These are phyloP conservation scores for Brienomyrus brachyistius DNA, from an alignment of 2,113 vertebrate genomes.

Conservation along the genomic window DNA sequence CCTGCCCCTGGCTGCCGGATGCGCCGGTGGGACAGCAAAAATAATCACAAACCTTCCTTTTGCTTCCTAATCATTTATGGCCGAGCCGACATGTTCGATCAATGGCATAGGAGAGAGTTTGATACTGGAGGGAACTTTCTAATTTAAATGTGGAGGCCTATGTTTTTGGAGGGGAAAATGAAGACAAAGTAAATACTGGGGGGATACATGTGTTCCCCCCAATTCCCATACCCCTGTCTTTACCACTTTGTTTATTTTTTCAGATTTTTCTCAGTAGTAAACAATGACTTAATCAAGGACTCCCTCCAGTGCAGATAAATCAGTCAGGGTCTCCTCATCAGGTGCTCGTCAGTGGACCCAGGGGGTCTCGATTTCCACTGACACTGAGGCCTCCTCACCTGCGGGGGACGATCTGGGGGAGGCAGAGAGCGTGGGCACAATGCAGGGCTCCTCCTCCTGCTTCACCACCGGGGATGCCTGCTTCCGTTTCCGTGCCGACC, in stretches of 20 bases:
- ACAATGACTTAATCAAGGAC: not conserved
- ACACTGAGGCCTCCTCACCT: not conserved
- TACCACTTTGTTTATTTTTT: not conserved
- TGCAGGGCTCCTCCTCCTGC: not conserved
- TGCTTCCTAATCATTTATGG: too few relatives aligned
- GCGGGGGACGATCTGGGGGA: constrained; percentile 10
- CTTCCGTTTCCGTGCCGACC: constrained; percentile 1
- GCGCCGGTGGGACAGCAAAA: not conserved
- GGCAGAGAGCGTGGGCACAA: not conserved
- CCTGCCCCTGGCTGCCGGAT: constrained; percentile 33
- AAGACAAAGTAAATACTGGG: not conserved
- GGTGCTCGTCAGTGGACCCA: not conserved
- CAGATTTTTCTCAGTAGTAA: not conserved
- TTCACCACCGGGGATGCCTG: not conserved
- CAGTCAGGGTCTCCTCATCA: not conserved
- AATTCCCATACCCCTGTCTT: not conserved
- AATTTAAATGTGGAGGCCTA: not conserved
- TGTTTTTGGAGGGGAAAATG: not conserved
- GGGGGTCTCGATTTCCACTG: not conserved
- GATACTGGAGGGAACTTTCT: not conserved
- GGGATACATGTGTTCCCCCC: not conserved
- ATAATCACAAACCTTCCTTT: not conserved
- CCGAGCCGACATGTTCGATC: not conserved
- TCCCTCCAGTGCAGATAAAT: not conserved
- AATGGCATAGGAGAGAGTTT: not conserved